Base-by-base conservation (phyloP, 2,113 vertebrate genomes). In the Rhipidura dahli region DNA sequence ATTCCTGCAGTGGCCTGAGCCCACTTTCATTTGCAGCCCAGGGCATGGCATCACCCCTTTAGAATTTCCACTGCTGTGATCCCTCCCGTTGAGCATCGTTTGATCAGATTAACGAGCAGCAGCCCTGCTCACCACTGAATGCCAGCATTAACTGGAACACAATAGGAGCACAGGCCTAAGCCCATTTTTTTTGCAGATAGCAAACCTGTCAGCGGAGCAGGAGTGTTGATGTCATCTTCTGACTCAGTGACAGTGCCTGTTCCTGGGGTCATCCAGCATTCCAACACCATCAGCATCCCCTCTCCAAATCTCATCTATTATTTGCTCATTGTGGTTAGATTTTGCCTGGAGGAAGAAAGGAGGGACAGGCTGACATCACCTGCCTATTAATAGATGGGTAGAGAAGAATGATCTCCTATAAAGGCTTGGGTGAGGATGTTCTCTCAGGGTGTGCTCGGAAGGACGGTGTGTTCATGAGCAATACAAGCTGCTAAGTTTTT, bases 211-310 rank as follows among this genome's bases (percentile, higher is more conserved):
- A 98, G 98, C 75, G 71, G 95, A 98, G 96, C 79, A 73, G 95
- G 93, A 79, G 93, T 69, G 93, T 94, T 98, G 98, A 98, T 98
- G 98, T 98, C 98, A 98, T 96, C 96, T 97, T 98, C 97, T 98
- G 98, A 98, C 97, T 98, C 98, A 73, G 83, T 98, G 97, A 96
- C 97, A 93, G 96, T 77, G 97, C 97, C 96, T 95, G 87, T 90
- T 95, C 90, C 96, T 78, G 94, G 97, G 97, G 96, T 98, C 98
- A 98, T 88, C 97, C 96, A 82, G 94, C 95, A 90, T 95, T 97
- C 94, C 81, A 87, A 97, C 97, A 95, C 97, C 95, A 98, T 97
- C 98, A 98, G 96, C 96, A 97, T 91, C 89, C 92, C 61, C 85
- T 95, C 49, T 90, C 93, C 95, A 95, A 97, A 95, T 96, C 88